Evolutionary conservation across 2,113 vertebrate species (phyloP), one percentile per base, ranked within the genome.

Genomic region (Calidris pygmaea): DNA sequence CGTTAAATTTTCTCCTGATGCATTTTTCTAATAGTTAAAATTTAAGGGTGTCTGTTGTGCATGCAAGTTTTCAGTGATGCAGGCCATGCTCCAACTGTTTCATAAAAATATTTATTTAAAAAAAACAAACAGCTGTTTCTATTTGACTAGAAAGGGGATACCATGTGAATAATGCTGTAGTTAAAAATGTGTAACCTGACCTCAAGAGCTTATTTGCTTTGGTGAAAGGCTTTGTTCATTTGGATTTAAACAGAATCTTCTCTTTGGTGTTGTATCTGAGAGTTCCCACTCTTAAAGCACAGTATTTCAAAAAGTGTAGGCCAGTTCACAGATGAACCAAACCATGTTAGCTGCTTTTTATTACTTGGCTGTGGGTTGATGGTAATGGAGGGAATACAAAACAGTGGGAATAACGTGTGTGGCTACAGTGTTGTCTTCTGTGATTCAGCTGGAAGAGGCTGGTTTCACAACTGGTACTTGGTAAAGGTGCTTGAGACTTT

Each of bases 1-100:
- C 4, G 30, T 76, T 43, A 37, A 4, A 23, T 88, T 85, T 72
- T 75, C 35, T 79, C 29, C 52, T 79, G 29, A 12, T 47, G 43
- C 8, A 3, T 87, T 80, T 86, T 94, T 65, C 22, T 56, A 70
- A 20, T 29, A 39, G 13, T 77, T 43, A 77, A 91, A 89, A 68
- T 17, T n/a, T 30, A 12, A 48, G 7, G 32, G 18, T 12, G 3
- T 65, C 11, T 5, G 6, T 87, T 93, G 60, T 0, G 0, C 20
- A 9, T 52, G 47, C n/a, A 77, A 2, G 20, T 77, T 81, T 79
- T 87, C 48, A 53, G 11, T 66, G 43, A 37, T 37, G 34, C 30
- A 29, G 39, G 26, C 39, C 76, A 87, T 65, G 20, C 45, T 74
- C 35, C 39, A 80, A 50, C 22, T 50, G 26, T 47, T 94, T 76